Percentiles rank a stretch among this genome's conserved stretches.
Conservation (phyloP, 2,113 vertebrate species). For the Oenanthe oenanthe region DNA sequence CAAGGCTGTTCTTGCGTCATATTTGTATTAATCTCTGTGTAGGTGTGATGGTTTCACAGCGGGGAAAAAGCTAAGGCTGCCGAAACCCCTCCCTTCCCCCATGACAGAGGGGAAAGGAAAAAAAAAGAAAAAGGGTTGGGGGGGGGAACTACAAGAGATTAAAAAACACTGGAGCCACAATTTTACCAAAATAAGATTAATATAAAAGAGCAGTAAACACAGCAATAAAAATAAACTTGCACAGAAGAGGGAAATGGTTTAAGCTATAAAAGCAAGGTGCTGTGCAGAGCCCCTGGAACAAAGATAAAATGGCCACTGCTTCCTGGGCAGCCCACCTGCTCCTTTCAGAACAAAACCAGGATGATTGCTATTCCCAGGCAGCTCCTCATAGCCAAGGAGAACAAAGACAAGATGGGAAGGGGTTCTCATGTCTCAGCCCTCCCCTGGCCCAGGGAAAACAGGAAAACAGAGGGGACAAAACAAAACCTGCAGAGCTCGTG, state of each 20-base stretch:
- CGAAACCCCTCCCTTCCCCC: background rate
- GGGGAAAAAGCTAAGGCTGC: background rate
- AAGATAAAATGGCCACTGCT: background rate
- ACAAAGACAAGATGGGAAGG: background rate
- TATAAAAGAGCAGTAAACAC: background rate
- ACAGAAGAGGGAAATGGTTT: background rate
- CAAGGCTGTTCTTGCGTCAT: background rate
- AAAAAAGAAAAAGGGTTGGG: background rate
- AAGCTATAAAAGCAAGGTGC: background rate
- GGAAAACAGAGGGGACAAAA: background rate
- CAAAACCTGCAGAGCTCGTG: background rate
- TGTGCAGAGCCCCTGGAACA: background rate
- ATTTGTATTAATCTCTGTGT: background rate
- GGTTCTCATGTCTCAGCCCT: background rate
- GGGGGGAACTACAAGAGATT: background rate
- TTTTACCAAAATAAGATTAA: background rate
- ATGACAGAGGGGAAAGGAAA: rapidly evolving
- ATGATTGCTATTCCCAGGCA: background rate
- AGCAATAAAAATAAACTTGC: background rate
- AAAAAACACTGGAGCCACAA: background rate
- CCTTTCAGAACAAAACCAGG: background rate
- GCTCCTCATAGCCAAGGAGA: background rate
- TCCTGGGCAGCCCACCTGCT: background rate
- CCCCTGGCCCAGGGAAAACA: background rate
- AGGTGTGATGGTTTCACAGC: background rate